phyloP scores from a whole-genome alignment of 2,888 invertebrate genomes.

The Drosophila birchii region DNA sequence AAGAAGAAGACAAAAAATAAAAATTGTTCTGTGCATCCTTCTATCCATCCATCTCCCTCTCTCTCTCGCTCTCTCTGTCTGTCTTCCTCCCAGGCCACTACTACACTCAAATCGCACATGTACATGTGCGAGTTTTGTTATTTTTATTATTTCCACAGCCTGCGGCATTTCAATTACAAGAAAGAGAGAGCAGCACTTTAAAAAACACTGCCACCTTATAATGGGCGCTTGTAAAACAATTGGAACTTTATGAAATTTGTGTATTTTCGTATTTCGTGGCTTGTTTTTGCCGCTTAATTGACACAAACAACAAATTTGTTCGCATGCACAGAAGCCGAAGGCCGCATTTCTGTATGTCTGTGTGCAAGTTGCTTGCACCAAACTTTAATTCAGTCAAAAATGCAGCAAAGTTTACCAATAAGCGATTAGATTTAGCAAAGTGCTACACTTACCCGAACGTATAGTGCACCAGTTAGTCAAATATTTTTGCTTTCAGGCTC shows the following conservation, averaged over 20 bases:
- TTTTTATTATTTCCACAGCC: conserved; percentile 21
- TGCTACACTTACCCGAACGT: conserved; percentile 4
- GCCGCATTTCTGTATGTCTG: conserved; percentile 13
- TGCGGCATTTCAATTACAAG: not conserved
- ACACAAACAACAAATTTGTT: conserved; percentile 23
- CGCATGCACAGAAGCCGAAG: conserved; percentile 5
- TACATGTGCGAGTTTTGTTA: conserved; percentile 11
- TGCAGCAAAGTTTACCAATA: not conserved
- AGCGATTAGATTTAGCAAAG: too few relatives aligned
- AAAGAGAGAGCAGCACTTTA: too few relatives aligned
- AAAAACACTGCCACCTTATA: too few relatives aligned
- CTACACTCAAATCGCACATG: conserved; percentile 5
- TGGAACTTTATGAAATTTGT: not conserved
- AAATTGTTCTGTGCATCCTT: not conserved
- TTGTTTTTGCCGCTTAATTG: conserved; percentile 63
- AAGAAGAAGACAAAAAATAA: not conserved
- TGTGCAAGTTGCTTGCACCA: conserved; percentile 17
- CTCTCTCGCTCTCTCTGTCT: not conserved
- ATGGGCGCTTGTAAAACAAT: not conserved
- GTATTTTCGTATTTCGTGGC: conserved; percentile 21
- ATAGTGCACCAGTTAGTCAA: not conserved
- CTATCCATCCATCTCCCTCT: not conserved
- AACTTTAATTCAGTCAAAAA: not conserved
- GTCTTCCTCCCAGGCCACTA: conserved; percentile 4
- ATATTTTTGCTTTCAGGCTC: not conserved